Evolutionary conservation across 2,113 vertebrate genomes (phyloP).

Genomic region (Micronycteris hirsuta): DNA sequence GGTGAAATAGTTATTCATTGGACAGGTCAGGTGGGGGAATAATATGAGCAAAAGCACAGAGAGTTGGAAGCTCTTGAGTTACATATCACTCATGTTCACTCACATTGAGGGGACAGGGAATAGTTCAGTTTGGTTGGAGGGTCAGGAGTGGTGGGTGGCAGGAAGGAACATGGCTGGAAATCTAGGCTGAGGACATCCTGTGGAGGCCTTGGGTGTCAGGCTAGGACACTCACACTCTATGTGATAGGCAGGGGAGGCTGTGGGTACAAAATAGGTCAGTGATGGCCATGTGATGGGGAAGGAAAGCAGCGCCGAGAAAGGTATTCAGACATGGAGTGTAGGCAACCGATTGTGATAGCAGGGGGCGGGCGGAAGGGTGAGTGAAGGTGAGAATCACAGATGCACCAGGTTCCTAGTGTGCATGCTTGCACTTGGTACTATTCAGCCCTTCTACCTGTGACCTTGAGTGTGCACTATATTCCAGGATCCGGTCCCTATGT

Average conservation of each 20-base stretch:
- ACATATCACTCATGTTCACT: background rate
- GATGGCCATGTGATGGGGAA: background rate
- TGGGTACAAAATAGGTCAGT: background rate
- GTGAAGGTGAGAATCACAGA: background rate
- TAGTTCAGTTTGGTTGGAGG: background rate
- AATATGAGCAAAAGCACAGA: background rate
- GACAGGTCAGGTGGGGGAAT: background rate
- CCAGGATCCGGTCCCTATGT: background rate
- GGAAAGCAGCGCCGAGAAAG: too few relatives aligned
- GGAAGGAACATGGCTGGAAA: background rate
- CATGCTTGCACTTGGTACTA: background rate
- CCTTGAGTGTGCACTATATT: too few relatives aligned
- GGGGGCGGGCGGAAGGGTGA: background rate
- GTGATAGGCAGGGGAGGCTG: background rate
- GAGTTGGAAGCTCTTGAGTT: background rate
- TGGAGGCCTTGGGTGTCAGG: background rate
- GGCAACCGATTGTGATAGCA: background rate
- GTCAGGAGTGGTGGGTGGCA: background rate
- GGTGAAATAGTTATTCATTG: too few relatives aligned
- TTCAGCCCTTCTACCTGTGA: too few relatives aligned
- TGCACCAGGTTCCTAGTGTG: accelerated
- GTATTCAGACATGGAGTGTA: background rate
- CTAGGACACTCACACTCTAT: background rate
- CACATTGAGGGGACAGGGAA: background rate
- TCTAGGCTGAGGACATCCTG: background rate